Conservation (phyloP, 2,797 vertebrate genomes). For the Eulemur albifrons region DNA sequence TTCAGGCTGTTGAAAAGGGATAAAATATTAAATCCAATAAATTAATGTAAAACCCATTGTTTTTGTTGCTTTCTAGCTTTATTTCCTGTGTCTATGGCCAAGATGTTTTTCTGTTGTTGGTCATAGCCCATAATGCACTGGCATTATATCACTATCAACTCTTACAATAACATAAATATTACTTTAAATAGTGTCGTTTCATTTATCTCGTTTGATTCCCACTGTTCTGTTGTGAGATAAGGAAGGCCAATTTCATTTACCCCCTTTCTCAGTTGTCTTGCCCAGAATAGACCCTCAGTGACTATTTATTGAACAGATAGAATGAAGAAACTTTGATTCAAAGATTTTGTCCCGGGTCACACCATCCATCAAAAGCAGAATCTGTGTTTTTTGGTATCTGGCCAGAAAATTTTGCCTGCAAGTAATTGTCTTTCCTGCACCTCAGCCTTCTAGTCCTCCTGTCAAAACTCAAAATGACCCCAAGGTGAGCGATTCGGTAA, state of each 20-base stretch:
- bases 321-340: neutral
- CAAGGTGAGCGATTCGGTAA: neutral
- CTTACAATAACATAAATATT: neutral
- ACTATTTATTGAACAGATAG: neutral
- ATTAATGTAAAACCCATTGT: neutral
- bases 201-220: neutral
- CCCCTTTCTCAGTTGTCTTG: neutral
- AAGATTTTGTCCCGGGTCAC: neutral
- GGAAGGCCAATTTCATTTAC: neutral
- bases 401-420: neutral
- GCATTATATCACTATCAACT: neutral
- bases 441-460: neutral
- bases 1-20: neutral
- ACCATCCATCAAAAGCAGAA: neutral
- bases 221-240: neutral
- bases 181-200: neutral
- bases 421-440: neutral
- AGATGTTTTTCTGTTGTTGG: neutral
- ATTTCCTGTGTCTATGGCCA: neutral
- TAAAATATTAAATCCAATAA: neutral
- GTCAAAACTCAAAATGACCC: neutral
- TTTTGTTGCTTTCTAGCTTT: neutral
- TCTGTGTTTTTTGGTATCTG: neutral
- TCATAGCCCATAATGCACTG: neutral
- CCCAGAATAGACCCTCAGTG: neutral